Base-by-base conservation (phyloP, 2,888 invertebrate genomes). In the Margaritifera margaritifera region DNA sequence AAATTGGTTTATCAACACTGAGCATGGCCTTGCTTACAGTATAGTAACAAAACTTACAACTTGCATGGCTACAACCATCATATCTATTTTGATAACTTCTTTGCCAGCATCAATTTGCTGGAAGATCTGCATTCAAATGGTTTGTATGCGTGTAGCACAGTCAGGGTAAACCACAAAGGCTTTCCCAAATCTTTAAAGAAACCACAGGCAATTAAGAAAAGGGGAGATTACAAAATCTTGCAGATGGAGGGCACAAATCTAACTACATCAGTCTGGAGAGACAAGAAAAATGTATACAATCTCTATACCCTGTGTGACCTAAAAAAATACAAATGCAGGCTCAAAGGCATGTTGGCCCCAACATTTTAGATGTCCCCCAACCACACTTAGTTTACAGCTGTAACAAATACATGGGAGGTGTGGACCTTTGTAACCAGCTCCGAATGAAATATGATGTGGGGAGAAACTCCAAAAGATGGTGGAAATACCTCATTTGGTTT, bases 361-460 rank as follows among this genome's bases (percentile, higher is more conserved):
- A 71, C 3, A 19, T 62, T 3, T 42, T 73, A 2, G 19, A 59
- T 11, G 22, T 77, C 4, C 18, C 61, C 1, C 75, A 74, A 52
- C 78, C 78, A 1, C 68, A 69, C 18, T 18, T 62, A n/a, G 67
- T 63, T 6, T 18, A 61, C 27, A 19, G n/a, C 6, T 78, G 74
- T 62, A 76, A 75, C 31, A 24, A 64, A 18, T 68, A 59, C n/a
- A 78, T 78, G 76, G 69, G 71, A 27, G 76, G 74, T 24, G 69
- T 77, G 1, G 78, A 78, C 50, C 60, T 57, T 4, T 75, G 76
- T 62, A 72, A 78, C 57, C 78, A 78, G 20, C 42, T 63, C 1
- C 20, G 74, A 20, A 62, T 55, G 22, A 69, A 56, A 6, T 75
- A 73, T 63, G 51, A 54, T 55, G 62, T 75, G 1, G 75, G 70